These are phyloP conservation scores for Pelodiscus sinensis DNA, from an alignment of 2,113 vertebrate species.

Conservation along the genomic window DNA sequence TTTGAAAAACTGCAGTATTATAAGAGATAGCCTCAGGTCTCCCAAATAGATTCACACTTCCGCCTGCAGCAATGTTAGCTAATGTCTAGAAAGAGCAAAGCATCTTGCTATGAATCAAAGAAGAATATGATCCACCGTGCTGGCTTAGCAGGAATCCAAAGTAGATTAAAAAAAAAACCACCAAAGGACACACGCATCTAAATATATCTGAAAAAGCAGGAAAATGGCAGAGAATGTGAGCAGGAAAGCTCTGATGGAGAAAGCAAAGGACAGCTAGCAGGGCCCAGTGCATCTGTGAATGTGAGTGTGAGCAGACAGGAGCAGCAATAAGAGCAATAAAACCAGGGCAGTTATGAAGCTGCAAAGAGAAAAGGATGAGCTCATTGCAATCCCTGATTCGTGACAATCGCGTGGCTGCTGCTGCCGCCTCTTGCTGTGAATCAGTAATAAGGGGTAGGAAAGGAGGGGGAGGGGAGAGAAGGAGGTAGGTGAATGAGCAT, in stretches of 20 bases:
- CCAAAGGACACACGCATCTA: conserved; percentile 71
- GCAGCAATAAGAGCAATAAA: conserved; percentile 65
- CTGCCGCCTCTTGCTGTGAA: conserved; percentile 80
- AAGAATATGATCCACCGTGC: conserved; percentile 59
- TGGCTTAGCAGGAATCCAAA: conserved; percentile 51
- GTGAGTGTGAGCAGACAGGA: conserved; percentile 33
- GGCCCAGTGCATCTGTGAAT: conserved; percentile 47
- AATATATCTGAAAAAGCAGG: conserved; percentile 55
- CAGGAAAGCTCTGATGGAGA: conserved; percentile 40
- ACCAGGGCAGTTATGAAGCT: conserved; percentile 73
- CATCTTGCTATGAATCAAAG: conserved; percentile 71
- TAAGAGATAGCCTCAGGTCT: conserved; percentile 64
- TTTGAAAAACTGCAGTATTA: conserved; percentile 52
- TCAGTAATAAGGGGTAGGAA: conserved; percentile 80
- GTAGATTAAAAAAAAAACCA: conserved; percentile 47
- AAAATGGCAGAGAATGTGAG: conserved; percentile 64
- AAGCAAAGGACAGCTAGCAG: conserved; percentile 4
- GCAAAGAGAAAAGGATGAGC: conserved; percentile 85
- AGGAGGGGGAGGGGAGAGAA: conserved; percentile 76
- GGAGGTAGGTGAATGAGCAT: conserved; percentile 80
- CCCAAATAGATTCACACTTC: conserved; percentile 31
- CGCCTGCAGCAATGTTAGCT: conserved; percentile 54
- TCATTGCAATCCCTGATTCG: conserved; percentile 81
- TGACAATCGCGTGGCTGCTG: conserved; percentile 61
- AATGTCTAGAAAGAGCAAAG: conserved; percentile 59